phyloP scores from a whole-genome alignment of 2,888 invertebrate species.

The Yponomeuta plumbellus region DNA sequence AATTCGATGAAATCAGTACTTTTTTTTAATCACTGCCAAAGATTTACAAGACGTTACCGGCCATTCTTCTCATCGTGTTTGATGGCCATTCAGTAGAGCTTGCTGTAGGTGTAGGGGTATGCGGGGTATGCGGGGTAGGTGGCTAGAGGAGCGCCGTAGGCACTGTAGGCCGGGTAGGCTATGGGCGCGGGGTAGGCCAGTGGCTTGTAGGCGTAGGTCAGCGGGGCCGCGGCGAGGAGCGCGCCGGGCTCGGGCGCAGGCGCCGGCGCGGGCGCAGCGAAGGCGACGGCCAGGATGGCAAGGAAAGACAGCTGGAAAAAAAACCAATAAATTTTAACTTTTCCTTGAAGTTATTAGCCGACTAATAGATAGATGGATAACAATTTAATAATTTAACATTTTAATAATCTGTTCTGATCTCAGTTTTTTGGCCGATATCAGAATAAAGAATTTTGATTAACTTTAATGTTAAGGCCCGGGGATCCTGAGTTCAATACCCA shows the following conservation, averaged over 20 bases:
- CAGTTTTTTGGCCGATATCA: no score
- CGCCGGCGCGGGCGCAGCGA: constrained; percentile 41
- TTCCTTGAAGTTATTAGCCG: no score
- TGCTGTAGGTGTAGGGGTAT: constrained; percentile 33
- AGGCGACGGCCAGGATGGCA: constrained; percentile 35
- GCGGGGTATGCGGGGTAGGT: constrained; percentile 22
- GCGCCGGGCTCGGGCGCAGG: constrained; percentile 25
- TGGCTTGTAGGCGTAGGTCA: constrained; percentile 30
- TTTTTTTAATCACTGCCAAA: constrained; percentile 24
- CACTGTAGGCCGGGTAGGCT: constrained; percentile 26
- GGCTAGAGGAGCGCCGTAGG: constrained; percentile 27
- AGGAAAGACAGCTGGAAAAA: constrained; percentile 37
- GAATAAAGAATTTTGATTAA: no score
- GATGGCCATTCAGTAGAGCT: constrained; percentile 15
- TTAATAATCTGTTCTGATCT: no score
- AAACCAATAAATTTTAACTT: no score
- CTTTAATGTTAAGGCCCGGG: no score
- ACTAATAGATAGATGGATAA: no score
- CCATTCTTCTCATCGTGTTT: constrained; percentile 11
- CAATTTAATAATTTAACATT: neutral
- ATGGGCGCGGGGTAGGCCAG: constrained; percentile 26
- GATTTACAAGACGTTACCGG: constrained; percentile 12
- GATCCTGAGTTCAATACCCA: no score
- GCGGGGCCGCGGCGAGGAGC: constrained; percentile 25
- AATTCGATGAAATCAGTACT: constrained; percentile 27